Evolutionary conservation across 2,888 invertebrate genomes (phyloP), one percentile per base, ranked within the genome.

Genomic region (Drosophila atripex): DNA sequence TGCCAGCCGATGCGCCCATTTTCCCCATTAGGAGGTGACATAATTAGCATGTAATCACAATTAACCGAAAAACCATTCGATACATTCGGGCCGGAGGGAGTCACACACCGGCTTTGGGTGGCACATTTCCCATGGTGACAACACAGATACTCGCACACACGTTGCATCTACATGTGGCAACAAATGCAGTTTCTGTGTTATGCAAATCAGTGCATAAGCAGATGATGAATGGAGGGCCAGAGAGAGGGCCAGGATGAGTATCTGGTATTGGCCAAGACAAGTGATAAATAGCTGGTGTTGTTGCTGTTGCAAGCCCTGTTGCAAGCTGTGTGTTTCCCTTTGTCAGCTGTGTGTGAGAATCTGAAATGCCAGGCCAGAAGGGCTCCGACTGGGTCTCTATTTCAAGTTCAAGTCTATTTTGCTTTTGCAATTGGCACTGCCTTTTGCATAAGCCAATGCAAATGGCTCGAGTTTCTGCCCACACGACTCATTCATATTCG

Each of bases 121-220:
- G 38, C 76, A 60, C 61, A 57, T 43, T 75, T 73, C 66, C 65
- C 73, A 70, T 65, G 71, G 63, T 61, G 80, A 77, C 71, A 59
- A 18, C 18, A 39, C 39, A 16, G n/a, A 14, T 14, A 14, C 11
- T 5, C 21, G 11, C 41, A 59, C 75, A 65, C 68, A 69, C 76
- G 76, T 61, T 78, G 60, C 18, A 50, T 1, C 18, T 43, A 23
- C 53, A 54, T 69, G 60, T 70, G 73, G 69, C 53, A 64, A 71
- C 63, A 80, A 80, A 80, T 77, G 85, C 80, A 70, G 56, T 78
- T 78, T 59, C 60, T 63, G 70, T 76, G 80, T 80, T 86, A 84
- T 86, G 85, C 80, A 86, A 80, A 80, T 80, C 53, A 77, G 56
- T 66, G 73, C 80, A 83, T 83, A 77, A 73, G 68, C 66, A 65